A percentile compares a stretch with the other conserved stretches of the same genome.
These are phyloP conservation scores for Macheiramphus alcinus DNA, from an alignment of 2,113 vertebrate species.

Conservation along the genomic window DNA sequence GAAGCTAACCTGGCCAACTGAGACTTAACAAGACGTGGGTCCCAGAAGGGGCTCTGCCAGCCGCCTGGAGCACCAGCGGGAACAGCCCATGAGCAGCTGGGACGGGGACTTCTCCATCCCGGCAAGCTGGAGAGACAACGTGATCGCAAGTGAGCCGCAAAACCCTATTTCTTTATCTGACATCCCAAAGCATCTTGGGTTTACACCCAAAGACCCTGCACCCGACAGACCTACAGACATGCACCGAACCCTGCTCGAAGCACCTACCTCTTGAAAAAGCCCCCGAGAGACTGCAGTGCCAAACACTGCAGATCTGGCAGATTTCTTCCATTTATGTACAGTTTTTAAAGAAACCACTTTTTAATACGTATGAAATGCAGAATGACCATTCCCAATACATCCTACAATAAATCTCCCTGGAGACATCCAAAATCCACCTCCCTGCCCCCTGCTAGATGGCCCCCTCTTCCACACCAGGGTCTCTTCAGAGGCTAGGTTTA, in stretches of 20 bases:
- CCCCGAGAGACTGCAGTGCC: background rate
- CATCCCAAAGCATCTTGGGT: accelerated
- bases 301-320: background rate
- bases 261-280: background rate
- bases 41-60: background rate
- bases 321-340: background rate
- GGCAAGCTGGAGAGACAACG: background rate
- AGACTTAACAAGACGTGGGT: background rate
- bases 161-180: background rate
- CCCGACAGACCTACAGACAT: background rate
- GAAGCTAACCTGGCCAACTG: background rate
- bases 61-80: accelerated
- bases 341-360: background rate
- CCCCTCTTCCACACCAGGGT: background rate
- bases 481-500: background rate
- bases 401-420: background rate
- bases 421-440: background rate
- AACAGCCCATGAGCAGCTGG: background rate
- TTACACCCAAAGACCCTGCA: background rate
- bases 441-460: background rate
- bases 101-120: background rate
- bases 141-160: background rate
- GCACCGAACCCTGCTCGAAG: background rate
- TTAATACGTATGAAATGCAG: background rate
- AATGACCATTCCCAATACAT: background rate